These are phyloP conservation scores for Raphicerus campestris DNA, from an alignment of 2,113 vertebrate species.

Conservation along the genomic window DNA sequence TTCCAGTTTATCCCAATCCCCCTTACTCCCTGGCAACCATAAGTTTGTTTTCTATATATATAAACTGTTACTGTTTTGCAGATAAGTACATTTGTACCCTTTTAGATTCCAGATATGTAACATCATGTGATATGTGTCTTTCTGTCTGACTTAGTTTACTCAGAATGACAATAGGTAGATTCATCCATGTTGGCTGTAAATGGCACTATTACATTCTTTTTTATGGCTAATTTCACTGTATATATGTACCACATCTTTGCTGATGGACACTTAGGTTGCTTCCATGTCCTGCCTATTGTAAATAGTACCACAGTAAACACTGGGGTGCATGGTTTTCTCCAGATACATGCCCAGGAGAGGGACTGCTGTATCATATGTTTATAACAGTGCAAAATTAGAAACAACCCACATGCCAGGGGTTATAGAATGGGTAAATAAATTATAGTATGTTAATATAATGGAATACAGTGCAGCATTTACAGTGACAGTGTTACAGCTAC, in stretches of 20 bases:
- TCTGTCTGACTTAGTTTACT: neutral
- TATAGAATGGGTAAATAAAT: neutral
- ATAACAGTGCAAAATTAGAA: conserved; percentile 80
- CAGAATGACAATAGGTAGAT: neutral
- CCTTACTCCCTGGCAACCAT: neutral
- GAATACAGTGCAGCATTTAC: neutral
- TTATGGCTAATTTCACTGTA: neutral
- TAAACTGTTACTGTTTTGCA: neutral
- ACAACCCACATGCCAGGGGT: neutral
- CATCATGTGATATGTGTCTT: neutral
- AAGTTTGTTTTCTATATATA: neutral
- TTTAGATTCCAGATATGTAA: neutral
- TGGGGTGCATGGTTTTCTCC: neutral
- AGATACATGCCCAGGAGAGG: neutral
- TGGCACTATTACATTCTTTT: neutral
- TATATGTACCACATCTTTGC: neutral
- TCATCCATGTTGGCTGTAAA: neutral
- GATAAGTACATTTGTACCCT: neutral
- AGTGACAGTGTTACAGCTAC: neutral
- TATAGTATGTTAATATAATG: neutral
- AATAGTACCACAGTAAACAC: neutral
- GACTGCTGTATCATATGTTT: conserved; percentile 51
- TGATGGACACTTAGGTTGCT: neutral
- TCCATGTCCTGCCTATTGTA: neutral
- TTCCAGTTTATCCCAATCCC: neutral